Base-by-base conservation (phyloP, 2,113 vertebrate species). In the Tamias sibiricus region DNA sequence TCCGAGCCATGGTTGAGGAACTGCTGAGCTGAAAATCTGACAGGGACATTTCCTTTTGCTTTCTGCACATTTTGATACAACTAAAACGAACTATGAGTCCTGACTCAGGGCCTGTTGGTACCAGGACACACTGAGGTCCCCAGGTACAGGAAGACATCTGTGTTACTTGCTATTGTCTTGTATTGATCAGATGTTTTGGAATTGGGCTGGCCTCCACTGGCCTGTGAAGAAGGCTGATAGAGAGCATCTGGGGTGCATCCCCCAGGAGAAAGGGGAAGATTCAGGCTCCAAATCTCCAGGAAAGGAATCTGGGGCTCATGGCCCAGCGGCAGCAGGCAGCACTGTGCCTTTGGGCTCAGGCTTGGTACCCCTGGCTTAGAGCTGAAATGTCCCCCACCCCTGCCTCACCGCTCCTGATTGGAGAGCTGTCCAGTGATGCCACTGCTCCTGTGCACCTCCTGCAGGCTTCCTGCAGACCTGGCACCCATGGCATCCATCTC, bases 271-370 rank as follows among this genome's bases (percentile, higher is more conserved):
- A 68, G 12, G 8, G 13, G 28, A n/a, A 20, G 19, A 49, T 20
- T 35, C 20, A 32, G 44, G 47, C 47, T 92, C 2, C 75, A 20
- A 9, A 35, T 4, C 1, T 0, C 17, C 68, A 89, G 52, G 2
- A 11, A 17, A 75, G 66, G 42, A 80, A 12, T 6, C n/a, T 14
- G 16, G 57, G n/a, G 54, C 30, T 57, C 40, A 44, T 24, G 35
- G 66, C 40, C 10, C 11, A 2, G 4, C 5, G 4, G 0, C 14
- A 22, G 20, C 3, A 24, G n/a, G 44, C 32, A 35, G 28, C 42
- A 1, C 68, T 35, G 14, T 0, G 13, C 0, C 7, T 49, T 16
- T n/a, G 10, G 0, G 7, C 12, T 54, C 35, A 19, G 44, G 30
- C 3, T 28, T 37, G 26, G 20, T 44, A 1, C 22, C 72, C 16